Conservation (phyloP, 2,113 vertebrate species). For the Chloropsis cyanopogon region DNA sequence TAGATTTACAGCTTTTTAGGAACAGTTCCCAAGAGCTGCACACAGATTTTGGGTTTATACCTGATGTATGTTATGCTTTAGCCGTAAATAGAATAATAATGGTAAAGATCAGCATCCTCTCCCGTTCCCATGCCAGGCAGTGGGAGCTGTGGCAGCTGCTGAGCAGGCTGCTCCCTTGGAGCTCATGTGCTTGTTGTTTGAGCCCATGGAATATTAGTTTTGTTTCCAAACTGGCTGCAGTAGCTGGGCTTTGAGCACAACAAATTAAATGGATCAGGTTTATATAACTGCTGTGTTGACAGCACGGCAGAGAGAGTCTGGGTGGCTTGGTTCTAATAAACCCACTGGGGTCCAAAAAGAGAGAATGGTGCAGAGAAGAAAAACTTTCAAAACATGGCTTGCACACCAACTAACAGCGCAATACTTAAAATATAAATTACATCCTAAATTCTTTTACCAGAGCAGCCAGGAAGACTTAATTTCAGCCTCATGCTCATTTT, state of each 20-base stretch:
- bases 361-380: background rate
- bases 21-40: background rate
- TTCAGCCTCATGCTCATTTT: background rate
- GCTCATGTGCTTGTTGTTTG: background rate
- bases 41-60: background rate
- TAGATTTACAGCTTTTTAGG: background rate
- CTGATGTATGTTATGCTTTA: background rate
- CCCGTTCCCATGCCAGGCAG: background rate
- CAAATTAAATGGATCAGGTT: background rate
- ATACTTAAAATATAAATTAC: background rate
- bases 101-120: too few relatives aligned
- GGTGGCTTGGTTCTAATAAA: background rate
- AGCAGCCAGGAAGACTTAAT: background rate
- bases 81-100: background rate
- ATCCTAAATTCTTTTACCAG: background rate
- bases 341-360: background rate
- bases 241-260: background rate
- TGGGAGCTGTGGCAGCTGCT: background rate
- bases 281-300: background rate
- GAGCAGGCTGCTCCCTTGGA: background rate
- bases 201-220: background rate
- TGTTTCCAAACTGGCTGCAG: background rate
- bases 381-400: background rate
- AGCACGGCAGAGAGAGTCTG: background rate
- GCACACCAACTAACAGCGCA: background rate